A percentile compares a stretch with the other conserved stretches of the same genome.
Evolutionary conservation across 92 coral and sea anemone species (phyloP).

Genomic region (Actinostola sp.): DNA sequence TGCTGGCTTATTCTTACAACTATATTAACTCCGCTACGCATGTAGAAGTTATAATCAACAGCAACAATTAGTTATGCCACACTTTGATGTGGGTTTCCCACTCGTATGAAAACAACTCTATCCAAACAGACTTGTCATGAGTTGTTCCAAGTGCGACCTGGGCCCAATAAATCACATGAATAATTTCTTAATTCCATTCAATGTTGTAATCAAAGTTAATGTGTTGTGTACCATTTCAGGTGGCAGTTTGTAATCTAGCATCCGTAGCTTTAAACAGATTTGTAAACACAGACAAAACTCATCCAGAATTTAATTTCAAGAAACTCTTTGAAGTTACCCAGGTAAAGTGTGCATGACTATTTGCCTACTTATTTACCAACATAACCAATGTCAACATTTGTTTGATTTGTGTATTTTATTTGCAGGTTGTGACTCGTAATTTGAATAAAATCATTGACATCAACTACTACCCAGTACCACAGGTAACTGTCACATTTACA

Average conservation of each 20-base stretch:
- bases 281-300: constrained; percentile 76
- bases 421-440: constrained; percentile 90
- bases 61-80: too few species aligned
- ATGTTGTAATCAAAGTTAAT: neutral
- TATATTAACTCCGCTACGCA: too few species aligned
- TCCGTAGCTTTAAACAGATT: constrained; percentile 93
- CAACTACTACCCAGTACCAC: constrained; percentile 95
- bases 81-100: too few species aligned
- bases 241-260: constrained; percentile 97
- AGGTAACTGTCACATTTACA: constrained; percentile 67
- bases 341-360: constrained; percentile 48
- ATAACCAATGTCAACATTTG: neutral
- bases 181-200: too few species aligned
- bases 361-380: neutral
- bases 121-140: too few species aligned
- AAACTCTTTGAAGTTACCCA: constrained; percentile 95
- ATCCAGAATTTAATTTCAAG: constrained; percentile 79
- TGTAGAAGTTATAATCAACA: too few species aligned
- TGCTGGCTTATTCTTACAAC: too few species aligned
- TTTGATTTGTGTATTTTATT: neutral
- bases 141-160: too few species aligned
- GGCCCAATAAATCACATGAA: too few species aligned
- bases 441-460: constrained; percentile 92
- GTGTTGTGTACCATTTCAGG: constrained; percentile 48
- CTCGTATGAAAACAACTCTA: too few species aligned